Conservation (phyloP, 2,113 vertebrate genomes). For the Heteronetta atricapilla region DNA sequence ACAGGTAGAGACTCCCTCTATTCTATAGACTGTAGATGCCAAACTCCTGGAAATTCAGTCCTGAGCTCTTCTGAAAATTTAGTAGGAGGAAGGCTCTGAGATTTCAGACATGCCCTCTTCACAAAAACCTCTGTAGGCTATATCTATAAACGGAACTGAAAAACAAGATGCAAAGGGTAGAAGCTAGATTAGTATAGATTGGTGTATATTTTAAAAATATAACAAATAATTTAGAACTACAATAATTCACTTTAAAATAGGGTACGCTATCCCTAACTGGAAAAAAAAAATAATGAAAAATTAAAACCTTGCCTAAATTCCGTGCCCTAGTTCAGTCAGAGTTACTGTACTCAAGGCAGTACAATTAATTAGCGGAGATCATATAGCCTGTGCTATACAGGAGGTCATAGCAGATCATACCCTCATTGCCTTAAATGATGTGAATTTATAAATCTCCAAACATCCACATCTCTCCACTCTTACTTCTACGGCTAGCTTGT, state of each 20-base stretch:
- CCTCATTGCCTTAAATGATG: slow-evolving; percentile 22
- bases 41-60: background rate
- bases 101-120: background rate
- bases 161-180: background rate
- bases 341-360: slow-evolving; percentile 1
- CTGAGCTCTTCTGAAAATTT: background rate
- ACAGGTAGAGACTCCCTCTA: background rate
- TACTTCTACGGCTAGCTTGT: background rate
- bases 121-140: slow-evolving; percentile 5
- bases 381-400: background rate
- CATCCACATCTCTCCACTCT: background rate
- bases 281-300: background rate
- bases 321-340: background rate
- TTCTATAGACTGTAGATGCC: background rate
- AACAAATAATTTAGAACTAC: background rate
- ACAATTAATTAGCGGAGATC: slow-evolving; percentile 55
- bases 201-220: background rate
- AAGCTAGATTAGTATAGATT: background rate
- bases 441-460: slow-evolving; percentile 29
- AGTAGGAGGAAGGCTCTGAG: background rate
- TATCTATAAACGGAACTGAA: background rate
- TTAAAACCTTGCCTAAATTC: background rate
- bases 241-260: background rate
- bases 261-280: background rate
- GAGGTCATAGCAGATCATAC: slow-evolving; percentile 31